phyloP scores from a whole-genome alignment of 2,888 invertebrate genomes.

The Fragum whitleyi region DNA sequence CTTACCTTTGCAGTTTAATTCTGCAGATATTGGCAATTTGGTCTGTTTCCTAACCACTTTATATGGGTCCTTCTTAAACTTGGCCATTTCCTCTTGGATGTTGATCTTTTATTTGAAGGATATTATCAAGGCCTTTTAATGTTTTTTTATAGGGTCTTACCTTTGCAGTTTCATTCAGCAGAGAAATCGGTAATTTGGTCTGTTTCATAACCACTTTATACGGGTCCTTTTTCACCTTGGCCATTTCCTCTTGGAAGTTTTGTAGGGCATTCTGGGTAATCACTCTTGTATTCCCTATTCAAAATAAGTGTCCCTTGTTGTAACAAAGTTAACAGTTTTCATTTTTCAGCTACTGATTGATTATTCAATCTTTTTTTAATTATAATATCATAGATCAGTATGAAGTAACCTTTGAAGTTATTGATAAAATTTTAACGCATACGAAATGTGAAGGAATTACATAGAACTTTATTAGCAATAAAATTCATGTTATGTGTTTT shows the following conservation, averaged over 20 bases:
- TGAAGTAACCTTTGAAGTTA: too few relatives aligned
- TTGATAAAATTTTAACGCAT: too few relatives aligned
- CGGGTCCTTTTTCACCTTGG: slow-evolving; percentile 96
- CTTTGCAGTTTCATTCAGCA: slow-evolving; percentile 94
- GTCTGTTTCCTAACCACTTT: slow-evolving; percentile 99
- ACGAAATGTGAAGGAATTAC: too few relatives aligned
- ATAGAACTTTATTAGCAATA: too few relatives aligned
- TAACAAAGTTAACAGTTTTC: too few relatives aligned
- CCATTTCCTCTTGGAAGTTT: slow-evolving; percentile 94
- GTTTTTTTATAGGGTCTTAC: too few relatives aligned
- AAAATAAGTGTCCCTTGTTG: not conserved
- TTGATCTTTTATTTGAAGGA: too few relatives aligned
- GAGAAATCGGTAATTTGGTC: slow-evolving; percentile 96
- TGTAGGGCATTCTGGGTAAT: slow-evolving; percentile 92
- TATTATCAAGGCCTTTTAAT: too few relatives aligned
- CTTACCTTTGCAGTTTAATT: slow-evolving; percentile 91
- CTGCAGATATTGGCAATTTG: slow-evolving; percentile 95
- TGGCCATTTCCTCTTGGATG: slow-evolving; percentile 95
- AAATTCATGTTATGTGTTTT: too few relatives aligned
- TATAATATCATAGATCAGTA: too few relatives aligned
- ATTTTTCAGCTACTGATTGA: too few relatives aligned
- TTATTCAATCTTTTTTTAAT: too few relatives aligned
- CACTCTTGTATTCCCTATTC: slow-evolving; percentile 93
- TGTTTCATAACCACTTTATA: slow-evolving; percentile 99
- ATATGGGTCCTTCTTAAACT: slow-evolving; percentile 97